These are phyloP conservation scores for Hapalemur alaotrensis DNA, from an alignment of 2,797 vertebrate genomes.

Conservation along the genomic window DNA sequence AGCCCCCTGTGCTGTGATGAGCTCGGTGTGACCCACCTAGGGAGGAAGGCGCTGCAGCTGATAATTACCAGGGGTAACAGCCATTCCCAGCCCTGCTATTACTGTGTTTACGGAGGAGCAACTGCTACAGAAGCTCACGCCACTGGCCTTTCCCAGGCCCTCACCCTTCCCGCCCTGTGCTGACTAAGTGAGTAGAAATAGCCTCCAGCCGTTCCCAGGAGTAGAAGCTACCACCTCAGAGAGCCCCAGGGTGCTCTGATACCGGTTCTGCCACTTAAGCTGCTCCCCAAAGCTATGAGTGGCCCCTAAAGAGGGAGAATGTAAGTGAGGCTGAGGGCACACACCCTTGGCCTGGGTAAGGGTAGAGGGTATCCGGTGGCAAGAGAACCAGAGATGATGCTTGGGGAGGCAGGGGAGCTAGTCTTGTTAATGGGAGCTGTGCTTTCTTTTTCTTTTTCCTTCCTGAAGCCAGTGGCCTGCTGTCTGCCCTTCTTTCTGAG, in stretches of 20 bases:
- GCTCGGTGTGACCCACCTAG: conserved; percentile 43
- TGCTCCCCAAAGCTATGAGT: conserved; percentile 40
- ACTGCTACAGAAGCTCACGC: conserved; percentile 66
- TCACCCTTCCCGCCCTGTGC: conserved; percentile 63
- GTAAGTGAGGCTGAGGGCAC: background rate
- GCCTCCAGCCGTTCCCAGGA: conserved; percentile 68
- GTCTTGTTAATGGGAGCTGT: background rate
- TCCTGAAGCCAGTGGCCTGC: background rate
- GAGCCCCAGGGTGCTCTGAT: conserved; percentile 11
- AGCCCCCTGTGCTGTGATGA: conserved; percentile 38
- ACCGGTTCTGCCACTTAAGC: conserved; percentile 66
- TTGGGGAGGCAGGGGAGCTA: background rate
- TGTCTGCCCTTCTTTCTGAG: background rate
- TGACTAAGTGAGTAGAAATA: conserved; percentile 70
- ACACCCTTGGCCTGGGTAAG: background rate
- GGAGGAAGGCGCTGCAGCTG: conserved; percentile 21
- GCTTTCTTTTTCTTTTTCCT: background rate
- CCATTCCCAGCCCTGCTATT: conserved; percentile 67
- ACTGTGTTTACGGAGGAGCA: conserved; percentile 63
- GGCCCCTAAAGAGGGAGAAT: conserved; percentile 25
- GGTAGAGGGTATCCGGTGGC: background rate
- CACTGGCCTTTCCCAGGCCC: conserved; percentile 74
- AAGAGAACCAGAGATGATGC: background rate
- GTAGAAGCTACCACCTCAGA: conserved; percentile 41
- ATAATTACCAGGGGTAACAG: conserved; percentile 68